Conservation (phyloP, 2,888 invertebrate genomes). For the Polietes domitor region DNA sequence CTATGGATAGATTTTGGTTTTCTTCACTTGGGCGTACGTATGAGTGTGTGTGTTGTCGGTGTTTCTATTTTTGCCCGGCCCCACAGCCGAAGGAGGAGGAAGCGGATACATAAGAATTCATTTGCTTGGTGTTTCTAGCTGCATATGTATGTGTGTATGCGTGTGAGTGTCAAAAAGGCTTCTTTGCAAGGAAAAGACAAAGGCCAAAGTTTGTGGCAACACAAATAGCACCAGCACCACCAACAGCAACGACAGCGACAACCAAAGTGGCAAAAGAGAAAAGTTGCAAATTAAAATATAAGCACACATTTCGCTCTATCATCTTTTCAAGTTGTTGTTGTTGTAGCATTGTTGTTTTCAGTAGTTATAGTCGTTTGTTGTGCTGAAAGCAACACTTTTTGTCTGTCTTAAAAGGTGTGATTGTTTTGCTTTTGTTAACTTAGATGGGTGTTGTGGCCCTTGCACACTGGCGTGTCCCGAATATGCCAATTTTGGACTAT, state of each 20-base stretch:
- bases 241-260: neutral
- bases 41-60: neutral
- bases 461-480: too few species aligned
- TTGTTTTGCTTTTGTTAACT: conserved; percentile 32
- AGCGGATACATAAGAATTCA: conserved; percentile 13
- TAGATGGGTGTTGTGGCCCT: too few species aligned
- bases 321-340: conserved; percentile 35
- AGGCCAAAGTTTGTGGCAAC: conserved; percentile 42
- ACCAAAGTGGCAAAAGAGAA: conserved; percentile 28
- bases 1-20: neutral
- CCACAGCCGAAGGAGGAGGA: neutral
- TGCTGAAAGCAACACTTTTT: conserved; percentile 33
- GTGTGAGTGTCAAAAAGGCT: conserved; percentile 32
- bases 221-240: too few species aligned
- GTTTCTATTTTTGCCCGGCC: neutral
- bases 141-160: too few species aligned
- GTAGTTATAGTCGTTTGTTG: neutral
- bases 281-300: conserved; percentile 54
- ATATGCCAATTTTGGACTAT: too few species aligned
- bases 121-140: neutral
- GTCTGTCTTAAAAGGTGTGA: conserved; percentile 42
- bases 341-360: conserved; percentile 23
- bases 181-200: conserved; percentile 31
- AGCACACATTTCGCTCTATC: conserved; percentile 39
- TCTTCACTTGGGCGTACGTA: neutral